Evolutionary conservation across 2,797 vertebrate species (phyloP).

Genomic region (Cuculus canorus): DNA sequence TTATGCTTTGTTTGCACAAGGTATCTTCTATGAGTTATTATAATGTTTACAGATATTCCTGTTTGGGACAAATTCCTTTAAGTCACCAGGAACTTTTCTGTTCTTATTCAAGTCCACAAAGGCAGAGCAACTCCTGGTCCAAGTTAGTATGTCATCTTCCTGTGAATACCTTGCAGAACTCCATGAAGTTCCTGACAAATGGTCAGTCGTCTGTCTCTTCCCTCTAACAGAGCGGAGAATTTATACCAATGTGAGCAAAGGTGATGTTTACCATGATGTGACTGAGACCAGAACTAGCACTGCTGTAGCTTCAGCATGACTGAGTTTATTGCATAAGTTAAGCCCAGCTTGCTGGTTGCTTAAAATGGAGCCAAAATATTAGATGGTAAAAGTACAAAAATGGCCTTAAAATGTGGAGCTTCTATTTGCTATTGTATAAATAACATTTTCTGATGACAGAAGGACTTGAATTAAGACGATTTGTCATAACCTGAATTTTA

Average conservation of each 20-base stretch:
- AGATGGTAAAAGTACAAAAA: background rate
- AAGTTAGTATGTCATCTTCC: background rate
- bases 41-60: constrained; percentile 3
- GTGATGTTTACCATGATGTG: background rate
- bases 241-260: background rate
- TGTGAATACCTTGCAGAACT: background rate
- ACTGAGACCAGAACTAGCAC: background rate
- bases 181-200: background rate
- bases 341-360: background rate
- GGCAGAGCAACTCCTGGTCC: background rate
- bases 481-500: background rate
- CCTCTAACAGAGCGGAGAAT: background rate
- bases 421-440: background rate
- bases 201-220: background rate
- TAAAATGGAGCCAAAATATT: background rate
- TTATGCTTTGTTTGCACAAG: background rate
- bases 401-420: background rate
- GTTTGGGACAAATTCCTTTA: background rate
- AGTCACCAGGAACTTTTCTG: background rate
- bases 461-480: background rate
- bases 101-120: background rate
- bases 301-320: background rate
- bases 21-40: background rate
- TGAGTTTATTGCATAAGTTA: background rate
- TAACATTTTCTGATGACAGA: background rate